A percentile compares a stretch with the other conserved stretches of the same genome.
phyloP scores from a whole-genome alignment of 1,140 invertebrate genomes.

The Metopolophium dirhodum region DNA sequence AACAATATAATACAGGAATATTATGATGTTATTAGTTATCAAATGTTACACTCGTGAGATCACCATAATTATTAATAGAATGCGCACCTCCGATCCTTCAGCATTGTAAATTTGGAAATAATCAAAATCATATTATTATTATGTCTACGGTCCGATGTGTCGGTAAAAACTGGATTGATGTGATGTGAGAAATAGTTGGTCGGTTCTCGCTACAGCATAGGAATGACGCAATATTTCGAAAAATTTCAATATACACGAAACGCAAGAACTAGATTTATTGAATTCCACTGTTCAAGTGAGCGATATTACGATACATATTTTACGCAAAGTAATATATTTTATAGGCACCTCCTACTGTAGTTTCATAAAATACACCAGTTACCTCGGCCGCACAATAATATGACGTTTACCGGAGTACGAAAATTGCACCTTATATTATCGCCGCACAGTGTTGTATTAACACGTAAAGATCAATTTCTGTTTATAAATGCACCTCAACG shows the following conservation, averaged over 20 bases:
- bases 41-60: background rate
- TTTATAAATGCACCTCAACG: too few species aligned
- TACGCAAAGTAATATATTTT: background rate
- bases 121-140: background rate
- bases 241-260: background rate
- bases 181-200: background rate
- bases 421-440: too few species aligned
- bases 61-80: background rate
- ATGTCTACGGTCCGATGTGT: background rate
- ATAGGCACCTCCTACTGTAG: background rate
- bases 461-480: too few species aligned
- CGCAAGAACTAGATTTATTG: background rate
- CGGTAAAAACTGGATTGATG: background rate
- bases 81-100: background rate
- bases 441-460: too few species aligned
- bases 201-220: background rate
- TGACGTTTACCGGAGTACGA: too few species aligned
- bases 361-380: too few species aligned
- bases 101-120: background rate
- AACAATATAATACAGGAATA: background rate
- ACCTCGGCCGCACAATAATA: too few species aligned
- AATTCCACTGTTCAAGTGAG: background rate
- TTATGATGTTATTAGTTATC: background rate
- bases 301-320: background rate
- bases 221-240: background rate